These are phyloP conservation scores for Drosophila barbarae DNA, from an alignment of 2,888 invertebrate species.

Conservation along the genomic window DNA sequence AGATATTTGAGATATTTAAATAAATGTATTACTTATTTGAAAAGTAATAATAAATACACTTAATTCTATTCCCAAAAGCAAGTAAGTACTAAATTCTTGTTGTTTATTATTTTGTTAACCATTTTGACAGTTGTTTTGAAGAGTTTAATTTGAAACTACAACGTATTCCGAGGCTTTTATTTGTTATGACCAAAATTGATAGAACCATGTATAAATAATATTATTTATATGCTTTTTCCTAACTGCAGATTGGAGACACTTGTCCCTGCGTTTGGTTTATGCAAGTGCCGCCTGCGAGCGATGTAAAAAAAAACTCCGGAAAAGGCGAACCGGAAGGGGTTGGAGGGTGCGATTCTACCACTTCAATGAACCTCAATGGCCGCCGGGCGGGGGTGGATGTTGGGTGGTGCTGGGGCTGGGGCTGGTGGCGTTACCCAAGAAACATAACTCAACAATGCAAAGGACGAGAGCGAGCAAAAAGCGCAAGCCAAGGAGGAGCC, in stretches of 20 bases:
- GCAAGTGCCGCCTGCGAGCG: slow-evolving; percentile 54
- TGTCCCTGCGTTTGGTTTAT: slow-evolving; percentile 63
- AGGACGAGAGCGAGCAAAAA: slow-evolving; percentile 50
- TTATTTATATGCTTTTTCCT: neutral
- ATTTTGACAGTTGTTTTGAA: neutral
- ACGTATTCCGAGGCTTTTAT: neutral
- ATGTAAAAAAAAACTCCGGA: slow-evolving; percentile 26
- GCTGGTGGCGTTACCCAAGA: slow-evolving; percentile 26
- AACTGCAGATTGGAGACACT: slow-evolving; percentile 27
- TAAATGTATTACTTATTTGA: too few species aligned
- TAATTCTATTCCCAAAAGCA: neutral
- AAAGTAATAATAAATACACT: neutral
- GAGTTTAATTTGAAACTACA: neutral
- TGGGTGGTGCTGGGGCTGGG: neutral
- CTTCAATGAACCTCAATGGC: slow-evolving; percentile 65
- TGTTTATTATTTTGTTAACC: neutral
- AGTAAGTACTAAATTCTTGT: neutral
- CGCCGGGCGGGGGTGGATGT: slow-evolving; percentile 1
- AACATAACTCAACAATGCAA: slow-evolving; percentile 64
- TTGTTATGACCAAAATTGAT: neutral
- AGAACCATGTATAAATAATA: neutral
- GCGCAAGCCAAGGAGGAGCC: slow-evolving; percentile 52
- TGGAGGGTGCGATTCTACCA: slow-evolving; percentile 34
- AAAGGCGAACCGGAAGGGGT: neutral
- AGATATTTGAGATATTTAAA: rapidly evolving